phyloP scores from a whole-genome alignment of 2,113 vertebrate genomes.

The Hippocampus mohnikei region DNA sequence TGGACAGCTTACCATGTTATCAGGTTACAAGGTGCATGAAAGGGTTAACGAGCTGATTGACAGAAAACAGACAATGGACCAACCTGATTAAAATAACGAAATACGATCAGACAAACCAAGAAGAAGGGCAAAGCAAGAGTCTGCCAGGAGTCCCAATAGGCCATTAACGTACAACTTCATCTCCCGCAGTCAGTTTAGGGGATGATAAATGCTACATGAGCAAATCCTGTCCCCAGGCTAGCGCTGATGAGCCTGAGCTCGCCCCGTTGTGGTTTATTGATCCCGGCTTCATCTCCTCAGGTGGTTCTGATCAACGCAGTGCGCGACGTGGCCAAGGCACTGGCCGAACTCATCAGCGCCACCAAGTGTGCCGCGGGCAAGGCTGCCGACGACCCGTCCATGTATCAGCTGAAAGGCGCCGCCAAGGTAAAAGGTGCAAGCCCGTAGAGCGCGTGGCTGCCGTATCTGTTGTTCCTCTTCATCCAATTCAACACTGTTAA shows the following conservation, averaged over 20 bases:
- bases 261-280: conserved; percentile 50
- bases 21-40: too few species aligned
- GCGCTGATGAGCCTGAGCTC: conserved; percentile 46
- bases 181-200: conserved; percentile 28
- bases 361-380: conserved; percentile 97
- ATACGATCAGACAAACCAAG: neutral
- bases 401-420: conserved; percentile 98
- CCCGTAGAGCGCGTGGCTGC: neutral
- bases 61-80: neutral
- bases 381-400: conserved; percentile 91
- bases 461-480: conserved; percentile 15
- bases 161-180: conserved; percentile 1
- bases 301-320: conserved; percentile 98
- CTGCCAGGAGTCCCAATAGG: neutral
- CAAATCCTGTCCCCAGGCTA: conserved; percentile 50
- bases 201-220: conserved; percentile 48
- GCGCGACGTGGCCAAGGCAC: conserved; percentile 95
- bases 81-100: neutral
- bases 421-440: conserved; percentile 81
- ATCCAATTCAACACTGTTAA: conserved; percentile 8
- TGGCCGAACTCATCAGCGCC: conserved; percentile 94
- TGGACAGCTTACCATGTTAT: too few species aligned
- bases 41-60: too few species aligned
- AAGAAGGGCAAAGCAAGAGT: neutral
- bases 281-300: conserved; percentile 65